Percentiles rank a stretch among this genome's conserved stretches.
These are phyloP conservation scores for Addax nasomaculatus DNA, from an alignment of 2,113 vertebrate species.

Conservation along the genomic window DNA sequence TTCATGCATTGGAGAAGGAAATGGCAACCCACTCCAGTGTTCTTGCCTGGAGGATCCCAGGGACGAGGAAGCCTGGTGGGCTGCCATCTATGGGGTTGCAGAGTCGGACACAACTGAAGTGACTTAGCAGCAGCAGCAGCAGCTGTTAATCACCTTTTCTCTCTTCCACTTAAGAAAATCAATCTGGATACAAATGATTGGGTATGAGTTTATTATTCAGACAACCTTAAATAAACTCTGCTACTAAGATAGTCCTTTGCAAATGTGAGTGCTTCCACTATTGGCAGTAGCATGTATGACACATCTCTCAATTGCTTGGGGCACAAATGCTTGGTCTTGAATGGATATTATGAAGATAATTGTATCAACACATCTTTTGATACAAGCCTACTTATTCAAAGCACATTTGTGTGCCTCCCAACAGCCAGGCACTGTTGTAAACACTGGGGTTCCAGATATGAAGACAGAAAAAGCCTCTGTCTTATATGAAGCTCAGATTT, in stretches of 20 bases:
- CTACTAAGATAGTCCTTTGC: not conserved
- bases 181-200: not conserved
- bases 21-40: no score
- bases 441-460: not conserved
- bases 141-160: not conserved
- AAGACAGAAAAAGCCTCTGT: not conserved
- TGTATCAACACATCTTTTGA: not conserved
- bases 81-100: fast-evolving
- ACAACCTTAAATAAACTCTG: not conserved
- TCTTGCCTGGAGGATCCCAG: no score
- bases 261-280: not conserved
- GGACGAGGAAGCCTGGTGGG: no score
- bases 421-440: not conserved
- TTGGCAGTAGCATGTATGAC: not conserved
- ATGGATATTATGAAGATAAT: not conserved
- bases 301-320: not conserved
- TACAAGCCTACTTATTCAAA: not conserved
- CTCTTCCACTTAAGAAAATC: not conserved
- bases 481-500: not conserved
- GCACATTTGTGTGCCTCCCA: not conserved
- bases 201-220: not conserved
- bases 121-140: no score
- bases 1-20: no score
- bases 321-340: not conserved
- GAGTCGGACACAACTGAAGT: no score